Evolutionary conservation across 2,113 vertebrate species (phyloP).

Genomic region (Agelaius phoeniceus): DNA sequence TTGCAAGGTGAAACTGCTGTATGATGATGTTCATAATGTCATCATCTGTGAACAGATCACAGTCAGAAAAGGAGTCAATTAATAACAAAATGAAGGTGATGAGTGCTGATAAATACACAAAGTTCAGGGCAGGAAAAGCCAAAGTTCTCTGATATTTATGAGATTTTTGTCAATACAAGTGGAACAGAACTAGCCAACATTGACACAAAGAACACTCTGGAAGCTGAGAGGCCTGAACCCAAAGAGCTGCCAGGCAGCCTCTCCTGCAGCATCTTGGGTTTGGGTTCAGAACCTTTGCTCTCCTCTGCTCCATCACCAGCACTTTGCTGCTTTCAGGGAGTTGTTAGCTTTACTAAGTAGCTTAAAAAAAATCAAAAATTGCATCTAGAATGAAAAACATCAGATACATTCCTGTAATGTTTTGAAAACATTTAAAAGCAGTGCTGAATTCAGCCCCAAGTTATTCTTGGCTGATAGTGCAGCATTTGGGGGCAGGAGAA

Average conservation of each 20-base stretch:
- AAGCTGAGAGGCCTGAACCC: background rate
- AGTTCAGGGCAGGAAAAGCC: background rate
- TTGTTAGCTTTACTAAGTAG: background rate
- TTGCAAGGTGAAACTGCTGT: background rate
- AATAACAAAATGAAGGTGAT: background rate
- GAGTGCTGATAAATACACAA: background rate
- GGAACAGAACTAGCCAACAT: background rate
- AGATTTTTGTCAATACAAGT: background rate
- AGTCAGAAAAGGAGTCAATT: background rate
- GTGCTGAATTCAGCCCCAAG: background rate
- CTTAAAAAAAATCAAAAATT: background rate
- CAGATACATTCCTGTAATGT: background rate
- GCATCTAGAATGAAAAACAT: background rate
- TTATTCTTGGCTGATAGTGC: background rate
- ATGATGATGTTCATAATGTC: background rate
- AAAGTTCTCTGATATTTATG: background rate
- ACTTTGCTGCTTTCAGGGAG: background rate
- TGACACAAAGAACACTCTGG: background rate
- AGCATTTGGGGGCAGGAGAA: background rate
- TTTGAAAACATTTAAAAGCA: conserved; percentile 27
- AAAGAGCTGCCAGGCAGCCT: background rate
- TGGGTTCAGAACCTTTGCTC: background rate
- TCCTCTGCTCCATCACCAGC: background rate
- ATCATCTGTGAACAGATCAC: background rate
- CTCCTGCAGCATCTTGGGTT: background rate